phyloP scores from a whole-genome alignment of 2,888 invertebrate genomes.

The Drosophila sordidapex region DNA sequence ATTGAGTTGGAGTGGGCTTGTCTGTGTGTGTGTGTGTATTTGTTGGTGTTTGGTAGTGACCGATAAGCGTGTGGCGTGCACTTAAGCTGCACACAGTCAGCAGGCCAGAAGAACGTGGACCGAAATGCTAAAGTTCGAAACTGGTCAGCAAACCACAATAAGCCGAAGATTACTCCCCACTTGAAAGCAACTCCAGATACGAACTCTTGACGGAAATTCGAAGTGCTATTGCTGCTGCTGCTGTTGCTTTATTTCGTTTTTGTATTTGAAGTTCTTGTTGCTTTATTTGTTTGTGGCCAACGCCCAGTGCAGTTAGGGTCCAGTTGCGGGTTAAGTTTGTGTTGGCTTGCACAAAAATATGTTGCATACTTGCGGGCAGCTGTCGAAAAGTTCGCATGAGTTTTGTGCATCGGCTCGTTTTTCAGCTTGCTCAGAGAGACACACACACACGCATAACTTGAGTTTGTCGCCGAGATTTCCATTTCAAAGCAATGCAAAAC shows the following conservation, averaged over 20 bases:
- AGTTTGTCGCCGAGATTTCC: slow-evolving; percentile 66
- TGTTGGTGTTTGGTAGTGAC: slow-evolving; percentile 51
- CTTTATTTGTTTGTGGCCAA: slow-evolving; percentile 53
- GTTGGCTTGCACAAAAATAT: slow-evolving; percentile 49
- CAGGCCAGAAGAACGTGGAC: slow-evolving; percentile 35
- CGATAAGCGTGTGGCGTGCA: slow-evolving; percentile 77
- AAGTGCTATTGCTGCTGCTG: slow-evolving; percentile 14
- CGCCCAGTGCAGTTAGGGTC: slow-evolving; percentile 31
- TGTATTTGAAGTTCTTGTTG: slow-evolving; percentile 19
- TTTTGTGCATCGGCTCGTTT: slow-evolving; percentile 1
- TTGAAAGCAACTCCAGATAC: slow-evolving; percentile 25
- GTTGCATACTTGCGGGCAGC: slow-evolving; percentile 75
- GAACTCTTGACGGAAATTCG: slow-evolving; percentile 31
- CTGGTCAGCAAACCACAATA: slow-evolving; percentile 73
- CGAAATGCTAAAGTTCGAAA: slow-evolving; percentile 69
- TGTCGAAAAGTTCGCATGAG: slow-evolving; percentile 56
- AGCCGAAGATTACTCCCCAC: slow-evolving; percentile 61
- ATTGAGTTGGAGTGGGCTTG: slow-evolving; percentile 29
- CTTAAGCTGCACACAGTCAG: slow-evolving; percentile 70
- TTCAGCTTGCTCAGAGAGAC: not conserved
- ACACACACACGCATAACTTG: slow-evolving; percentile 28
- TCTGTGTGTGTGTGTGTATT: slow-evolving; percentile 19
- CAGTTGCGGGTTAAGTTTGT: slow-evolving; percentile 55
- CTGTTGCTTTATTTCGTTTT: slow-evolving; percentile 39
- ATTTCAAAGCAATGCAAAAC: slow-evolving; percentile 62